Evolutionary conservation across 2,797 vertebrate species (phyloP), one percentile per base, ranked within the genome.

Genomic region (Lutjanus campechanus): DNA sequence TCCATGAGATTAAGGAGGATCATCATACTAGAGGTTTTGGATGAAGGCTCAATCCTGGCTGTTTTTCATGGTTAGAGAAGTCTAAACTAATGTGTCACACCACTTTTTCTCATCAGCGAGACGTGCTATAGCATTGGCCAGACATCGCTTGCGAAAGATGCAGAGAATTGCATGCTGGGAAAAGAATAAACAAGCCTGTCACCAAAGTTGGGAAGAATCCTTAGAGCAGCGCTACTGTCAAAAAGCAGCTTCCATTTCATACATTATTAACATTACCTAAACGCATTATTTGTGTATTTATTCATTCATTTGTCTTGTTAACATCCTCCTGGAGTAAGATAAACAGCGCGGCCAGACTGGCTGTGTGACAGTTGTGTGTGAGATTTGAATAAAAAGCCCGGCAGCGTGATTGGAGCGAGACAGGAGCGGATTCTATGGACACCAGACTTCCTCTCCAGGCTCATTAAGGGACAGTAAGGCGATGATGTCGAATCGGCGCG

Each of bases 261-360:
- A 85, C 92, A 95, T 95, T 95, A 94, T 94, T 94, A 95, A 95
- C 92, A 87, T 91, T 91, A 93, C 91, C 91, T 95, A 95, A 95
- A 94, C 89, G 73, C 90, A 91, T 92, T 94, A 93, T 94, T 91
- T 94, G 93, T 91, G 89, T 92, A 93, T 95, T 95, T 94, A 95
- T 95, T 93, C 92, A 90, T 95, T 95, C 93, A 93, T 95, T 95
- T 93, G 92, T 94, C 91, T 95, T 94, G 94, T 94, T 94, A 95
- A 95, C 93, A 95, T 94, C 90, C 85, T 93, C 90, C 79, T 54
- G 85, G 90, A 95, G 91, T 94, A 81, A 89, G 87, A 94, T 93
- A 93, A 95, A 94, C 92, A 92, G 91, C 83, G 10, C 78, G 89
- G 89, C 90, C 89, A 92, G 89, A 88, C 84, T 89, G 89, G 76